These are phyloP conservation scores for Epinephelus malabaricus DNA, from an alignment of 2,797 vertebrate genomes.

Conservation along the genomic window DNA sequence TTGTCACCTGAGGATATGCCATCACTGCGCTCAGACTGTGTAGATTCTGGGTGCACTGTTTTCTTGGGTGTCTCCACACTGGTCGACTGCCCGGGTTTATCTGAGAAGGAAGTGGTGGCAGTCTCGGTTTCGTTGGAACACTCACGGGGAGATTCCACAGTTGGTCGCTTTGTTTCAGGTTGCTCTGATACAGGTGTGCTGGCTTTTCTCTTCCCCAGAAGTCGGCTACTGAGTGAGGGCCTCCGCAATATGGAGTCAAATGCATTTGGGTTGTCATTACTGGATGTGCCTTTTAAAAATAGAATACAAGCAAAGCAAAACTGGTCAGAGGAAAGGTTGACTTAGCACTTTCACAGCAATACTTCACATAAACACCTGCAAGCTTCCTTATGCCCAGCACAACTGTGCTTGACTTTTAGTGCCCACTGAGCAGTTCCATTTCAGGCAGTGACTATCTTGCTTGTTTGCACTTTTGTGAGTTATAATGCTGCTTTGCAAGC, in stretches of 20 bases:
- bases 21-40: constrained; percentile 21
- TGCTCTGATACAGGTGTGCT: constrained; percentile 52
- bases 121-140: background rate
- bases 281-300: constrained; percentile 61
- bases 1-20: constrained; percentile 23
- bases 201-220: constrained; percentile 83
- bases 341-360: background rate
- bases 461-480: background rate
- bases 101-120: constrained; percentile 47
- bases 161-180: constrained; percentile 59
- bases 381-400: background rate
- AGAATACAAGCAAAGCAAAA: constrained; percentile 26
- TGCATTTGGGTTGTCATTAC: constrained; percentile 30
- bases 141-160: background rate
- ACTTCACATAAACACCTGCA: constrained; percentile 10
- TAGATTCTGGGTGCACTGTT: constrained; percentile 23
- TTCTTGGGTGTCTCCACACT: background rate
- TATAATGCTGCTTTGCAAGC: background rate
- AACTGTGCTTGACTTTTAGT: background rate
- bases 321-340: background rate
- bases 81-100: background rate
- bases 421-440: background rate
- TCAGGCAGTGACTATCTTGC: background rate
- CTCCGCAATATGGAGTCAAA: constrained; percentile 36
- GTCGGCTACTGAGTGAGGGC: constrained; percentile 60